Base-by-base conservation (phyloP, 2,888 invertebrate species). In the Drosophila fulvimacula region DNA sequence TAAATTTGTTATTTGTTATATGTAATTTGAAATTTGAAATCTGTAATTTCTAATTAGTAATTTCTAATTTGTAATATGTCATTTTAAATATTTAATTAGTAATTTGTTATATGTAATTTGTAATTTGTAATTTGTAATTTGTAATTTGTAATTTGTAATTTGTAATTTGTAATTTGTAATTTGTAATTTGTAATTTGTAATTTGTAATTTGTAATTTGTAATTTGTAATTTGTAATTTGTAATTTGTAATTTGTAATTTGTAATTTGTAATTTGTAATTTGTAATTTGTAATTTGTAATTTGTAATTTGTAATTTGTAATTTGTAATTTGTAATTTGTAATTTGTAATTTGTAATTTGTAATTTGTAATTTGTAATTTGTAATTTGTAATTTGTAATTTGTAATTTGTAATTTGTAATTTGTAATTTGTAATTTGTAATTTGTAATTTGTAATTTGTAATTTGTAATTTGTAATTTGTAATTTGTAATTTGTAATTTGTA, bases 51-150 rank as follows among this genome's bases (percentile, higher is more conserved):
- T 79, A 46, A 74, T 79, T 79, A 36, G 24, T 24, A 36, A n/a
- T 38, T 3, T 58, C 0, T 48, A 32, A 51, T 32, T 36, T 79
- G 21, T 55, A 49, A 62, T 46, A 69, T 44, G 21, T 51, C 19
- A 51, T 49, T 48, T 68, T n/a, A n/a, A n/a, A n/a, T n/a, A n/a
- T n/a, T n/a, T n/a, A n/a, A n/a, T n/a, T n/a, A n/a, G n/a, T 79
- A 46, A 74, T 79, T 79, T 46, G 24, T 24, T 24, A n/a, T 38
- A 1, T 58, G 0, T 48, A 32, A 51, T 32, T 36, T 79, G 21
- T 55, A 49, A 62, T 46, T 74, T 44, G 21, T 51, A 34, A 51
- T 49, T 48, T 68, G n/a, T 79, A 46, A 74, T 79, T 79, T 46
- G 24, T 24, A 36, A n/a, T 38, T 3, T 58, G 0, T 48, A 32